Percentiles rank a stretch among this genome's conserved stretches.
Conservation (phyloP, 2,797 vertebrate species). For the Lateolabrax maculatus region DNA sequence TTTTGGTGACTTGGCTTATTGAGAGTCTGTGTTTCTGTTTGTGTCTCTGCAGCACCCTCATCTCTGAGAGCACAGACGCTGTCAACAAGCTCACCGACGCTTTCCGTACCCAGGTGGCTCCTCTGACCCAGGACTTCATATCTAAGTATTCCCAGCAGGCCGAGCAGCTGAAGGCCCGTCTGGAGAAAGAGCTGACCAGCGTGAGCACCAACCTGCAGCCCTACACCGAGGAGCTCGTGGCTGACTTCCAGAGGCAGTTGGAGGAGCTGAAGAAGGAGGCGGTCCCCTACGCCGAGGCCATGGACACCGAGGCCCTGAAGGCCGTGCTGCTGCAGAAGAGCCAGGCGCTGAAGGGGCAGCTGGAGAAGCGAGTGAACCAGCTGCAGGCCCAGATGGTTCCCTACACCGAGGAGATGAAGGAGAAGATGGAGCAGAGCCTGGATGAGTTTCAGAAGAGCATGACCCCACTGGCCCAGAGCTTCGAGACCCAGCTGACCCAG, state of each 20-base stretch:
- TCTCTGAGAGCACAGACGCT: slow-evolving; percentile 68
- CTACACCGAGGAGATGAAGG: slow-evolving; percentile 76
- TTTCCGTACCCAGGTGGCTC: slow-evolving; percentile 64
- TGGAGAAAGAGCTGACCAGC: slow-evolving; percentile 71
- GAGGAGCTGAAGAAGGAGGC: slow-evolving; percentile 72
- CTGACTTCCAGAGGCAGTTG: slow-evolving; percentile 66
- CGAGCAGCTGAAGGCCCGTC: slow-evolving; percentile 69
- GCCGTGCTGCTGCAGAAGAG: slow-evolving; percentile 71
- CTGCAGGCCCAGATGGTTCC: slow-evolving; percentile 77
- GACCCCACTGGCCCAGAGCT: slow-evolving; percentile 67
- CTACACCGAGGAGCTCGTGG: slow-evolving; percentile 60
- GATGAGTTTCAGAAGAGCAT: slow-evolving; percentile 77
- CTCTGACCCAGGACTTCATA: slow-evolving; percentile 72
- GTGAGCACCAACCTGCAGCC: slow-evolving; percentile 57
- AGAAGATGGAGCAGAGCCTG: slow-evolving; percentile 80
- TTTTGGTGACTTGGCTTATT: not conserved
- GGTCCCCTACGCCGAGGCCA: slow-evolving; percentile 55
- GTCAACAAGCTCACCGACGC: slow-evolving; percentile 54
- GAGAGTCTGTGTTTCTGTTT: not conserved
- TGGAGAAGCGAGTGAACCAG: slow-evolving; percentile 69
- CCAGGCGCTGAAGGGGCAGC: slow-evolving; percentile 73
- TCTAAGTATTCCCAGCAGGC: slow-evolving; percentile 72
- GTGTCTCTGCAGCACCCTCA: slow-evolving; percentile 69
- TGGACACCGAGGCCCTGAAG: slow-evolving; percentile 75
- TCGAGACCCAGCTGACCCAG: slow-evolving; percentile 71